These are phyloP conservation scores for Macropus fuliginosus DNA, from an alignment of 2,797 vertebrate species.

Conservation along the genomic window DNA sequence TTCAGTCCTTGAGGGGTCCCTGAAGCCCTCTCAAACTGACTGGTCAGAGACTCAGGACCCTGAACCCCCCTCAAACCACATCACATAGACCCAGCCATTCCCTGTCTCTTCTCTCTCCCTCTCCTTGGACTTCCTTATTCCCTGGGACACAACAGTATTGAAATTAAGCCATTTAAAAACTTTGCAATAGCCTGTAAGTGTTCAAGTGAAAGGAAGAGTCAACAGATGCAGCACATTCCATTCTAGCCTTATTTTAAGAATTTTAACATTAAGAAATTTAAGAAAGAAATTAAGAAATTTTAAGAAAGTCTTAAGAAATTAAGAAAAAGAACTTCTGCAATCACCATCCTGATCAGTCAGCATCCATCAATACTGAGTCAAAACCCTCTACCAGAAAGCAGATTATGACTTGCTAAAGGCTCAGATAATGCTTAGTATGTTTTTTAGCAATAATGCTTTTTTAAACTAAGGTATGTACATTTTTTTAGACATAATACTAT, in stretches of 20 bases:
- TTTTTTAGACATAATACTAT: no score
- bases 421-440: not conserved
- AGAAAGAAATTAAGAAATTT: no score
- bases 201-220: not conserved
- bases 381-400: not conserved
- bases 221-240: not conserved
- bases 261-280: no score
- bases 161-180: not conserved
- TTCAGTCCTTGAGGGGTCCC: no score
- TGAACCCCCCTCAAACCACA: no score
- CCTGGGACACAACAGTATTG: not conserved
- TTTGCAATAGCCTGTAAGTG: not conserved
- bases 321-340: not conserved
- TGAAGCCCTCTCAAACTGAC: no score
- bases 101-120: not conserved
- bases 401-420: not conserved
- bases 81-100: not conserved
- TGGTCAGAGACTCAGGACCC: no score
- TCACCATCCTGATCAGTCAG: not conserved
- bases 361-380: not conserved
- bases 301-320: no score
- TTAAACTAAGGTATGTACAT: no score
- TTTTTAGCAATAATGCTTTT: no score
- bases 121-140: not conserved
- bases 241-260: not conserved